Evolutionary conservation across 2,113 vertebrate species (phyloP).

Genomic region (Macrotis lagotis): DNA sequence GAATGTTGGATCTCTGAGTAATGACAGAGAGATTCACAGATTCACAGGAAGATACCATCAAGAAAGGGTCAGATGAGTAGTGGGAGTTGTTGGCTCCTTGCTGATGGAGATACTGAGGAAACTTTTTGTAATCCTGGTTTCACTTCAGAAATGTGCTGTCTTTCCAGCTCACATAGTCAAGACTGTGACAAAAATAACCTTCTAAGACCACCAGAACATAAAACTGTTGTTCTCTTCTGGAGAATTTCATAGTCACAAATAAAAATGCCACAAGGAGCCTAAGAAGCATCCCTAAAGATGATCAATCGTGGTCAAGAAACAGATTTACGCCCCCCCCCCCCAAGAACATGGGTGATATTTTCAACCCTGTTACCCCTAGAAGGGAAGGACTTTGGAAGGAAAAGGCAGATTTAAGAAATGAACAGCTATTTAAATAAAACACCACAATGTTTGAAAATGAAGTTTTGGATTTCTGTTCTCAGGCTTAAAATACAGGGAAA

Average conservation of each 20-base stretch:
- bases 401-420: background rate
- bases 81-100: background rate
- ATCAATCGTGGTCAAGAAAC: background rate
- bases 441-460: background rate
- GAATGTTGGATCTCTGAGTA: background rate
- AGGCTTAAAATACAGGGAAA: background rate
- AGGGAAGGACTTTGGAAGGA: background rate
- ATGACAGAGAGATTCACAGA: background rate
- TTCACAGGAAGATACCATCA: background rate
- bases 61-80: background rate
- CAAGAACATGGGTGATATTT: background rate
- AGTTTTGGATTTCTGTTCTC: background rate
- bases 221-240: background rate
- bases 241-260: background rate
- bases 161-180: background rate
- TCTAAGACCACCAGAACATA: background rate
- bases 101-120: background rate
- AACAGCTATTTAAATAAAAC: background rate
- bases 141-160: background rate
- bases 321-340: background rate
- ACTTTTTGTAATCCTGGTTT: background rate
- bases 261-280: background rate
- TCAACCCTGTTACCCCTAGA: background rate
- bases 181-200: background rate
- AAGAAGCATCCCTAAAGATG: background rate